phyloP scores from a whole-genome alignment of 2,113 vertebrate genomes.

The Galemys pyrenaicus region DNA sequence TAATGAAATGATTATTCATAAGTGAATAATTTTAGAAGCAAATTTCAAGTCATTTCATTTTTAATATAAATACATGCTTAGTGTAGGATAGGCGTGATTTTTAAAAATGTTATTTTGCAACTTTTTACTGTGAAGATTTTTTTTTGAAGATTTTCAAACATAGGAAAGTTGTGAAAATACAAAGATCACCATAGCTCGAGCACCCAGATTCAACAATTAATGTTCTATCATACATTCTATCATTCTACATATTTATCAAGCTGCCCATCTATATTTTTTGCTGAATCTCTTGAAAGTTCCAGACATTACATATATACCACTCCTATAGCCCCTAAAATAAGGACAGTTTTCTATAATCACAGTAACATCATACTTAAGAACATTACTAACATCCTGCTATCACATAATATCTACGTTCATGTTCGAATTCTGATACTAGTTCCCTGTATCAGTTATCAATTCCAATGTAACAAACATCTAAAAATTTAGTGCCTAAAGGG shows the following conservation, averaged over 20 bases:
- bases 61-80: neutral
- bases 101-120: neutral
- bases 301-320: neutral
- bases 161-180: neutral
- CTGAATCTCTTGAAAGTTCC: neutral
- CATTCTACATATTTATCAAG: neutral
- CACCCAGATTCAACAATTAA: neutral
- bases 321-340: neutral
- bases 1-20: neutral
- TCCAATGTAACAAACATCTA: neutral
- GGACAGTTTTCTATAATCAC: neutral
- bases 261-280: neutral
- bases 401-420: neutral
- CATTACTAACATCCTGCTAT: neutral
- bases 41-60: neutral
- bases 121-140: neutral
- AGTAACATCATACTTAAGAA: neutral
- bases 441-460: neutral
- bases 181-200: neutral
- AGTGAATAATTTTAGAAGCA: neutral
- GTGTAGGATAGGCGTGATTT: neutral
- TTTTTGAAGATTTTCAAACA: conserved; percentile 12
- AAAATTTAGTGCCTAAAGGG: neutral
- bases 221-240: conserved; percentile 9
- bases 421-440: neutral